These are phyloP conservation scores for Picathartes gymnocephalus DNA, from an alignment of 2,113 vertebrate species.

Conservation along the genomic window DNA sequence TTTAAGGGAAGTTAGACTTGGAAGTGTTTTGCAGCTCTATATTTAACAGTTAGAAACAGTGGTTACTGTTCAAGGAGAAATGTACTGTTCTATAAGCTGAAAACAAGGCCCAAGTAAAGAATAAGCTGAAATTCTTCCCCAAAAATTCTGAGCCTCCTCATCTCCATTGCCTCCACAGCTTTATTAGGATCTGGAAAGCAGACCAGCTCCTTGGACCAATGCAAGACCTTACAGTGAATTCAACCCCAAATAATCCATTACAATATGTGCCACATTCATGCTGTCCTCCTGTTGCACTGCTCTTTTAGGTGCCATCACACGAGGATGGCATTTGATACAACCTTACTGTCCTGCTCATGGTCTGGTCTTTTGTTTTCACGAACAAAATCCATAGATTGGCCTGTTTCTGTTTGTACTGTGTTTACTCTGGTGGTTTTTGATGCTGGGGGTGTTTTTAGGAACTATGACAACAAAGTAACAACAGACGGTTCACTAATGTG, in stretches of 20 bases:
- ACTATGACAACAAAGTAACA: not conserved
- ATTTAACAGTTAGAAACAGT: not conserved
- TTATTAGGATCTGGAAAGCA: not conserved
- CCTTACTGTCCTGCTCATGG: not conserved
- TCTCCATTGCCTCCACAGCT: not conserved
- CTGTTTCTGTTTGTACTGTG: not conserved
- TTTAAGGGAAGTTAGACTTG: not conserved
- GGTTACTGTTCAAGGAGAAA: not conserved
- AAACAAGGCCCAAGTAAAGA: not conserved
- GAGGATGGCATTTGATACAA: not conserved
- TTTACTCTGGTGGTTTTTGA: accelerated
- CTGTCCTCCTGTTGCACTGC: not conserved
- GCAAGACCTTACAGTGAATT: not conserved
- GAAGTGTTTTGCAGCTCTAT: not conserved
- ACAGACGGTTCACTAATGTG: not conserved
- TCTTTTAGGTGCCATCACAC: not conserved
- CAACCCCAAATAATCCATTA: not conserved
- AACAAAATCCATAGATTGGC: not conserved
- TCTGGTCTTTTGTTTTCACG: not conserved
- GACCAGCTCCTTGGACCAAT: not conserved
- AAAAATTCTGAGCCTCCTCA: not conserved
- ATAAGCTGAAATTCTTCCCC: not conserved
- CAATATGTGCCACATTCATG: not conserved
- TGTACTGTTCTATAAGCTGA: not conserved
- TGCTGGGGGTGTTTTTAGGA: not conserved